Percentiles rank a stretch among this genome's conserved stretches.
These are phyloP conservation scores for Neoscelio sp. DNA, from an alignment of 2,888 invertebrate species.

Conservation along the genomic window DNA sequence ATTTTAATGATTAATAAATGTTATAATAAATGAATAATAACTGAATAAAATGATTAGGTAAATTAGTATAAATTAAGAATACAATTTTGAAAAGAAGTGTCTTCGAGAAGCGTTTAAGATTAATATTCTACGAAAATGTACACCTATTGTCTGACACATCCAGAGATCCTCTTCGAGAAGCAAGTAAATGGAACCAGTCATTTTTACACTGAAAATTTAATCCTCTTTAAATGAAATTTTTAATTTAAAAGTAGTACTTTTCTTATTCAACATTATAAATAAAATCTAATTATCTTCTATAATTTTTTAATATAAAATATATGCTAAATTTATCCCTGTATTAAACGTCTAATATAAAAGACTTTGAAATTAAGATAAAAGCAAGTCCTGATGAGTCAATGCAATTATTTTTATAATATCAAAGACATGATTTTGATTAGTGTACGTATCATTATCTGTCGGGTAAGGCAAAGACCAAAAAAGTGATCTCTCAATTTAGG, in stretches of 20 bases:
- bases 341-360: too few relatives aligned
- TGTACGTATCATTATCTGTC: constrained; percentile 44
- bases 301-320: too few relatives aligned
- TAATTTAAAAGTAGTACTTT: too few relatives aligned
- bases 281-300: too few relatives aligned
- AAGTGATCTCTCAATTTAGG: constrained; percentile 46
- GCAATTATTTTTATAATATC: constrained; percentile 20
- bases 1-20: too few relatives aligned
- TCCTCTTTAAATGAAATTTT: too few relatives aligned
- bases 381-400: not conserved
- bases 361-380: constrained; percentile 14
- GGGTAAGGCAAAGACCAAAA: constrained; percentile 9
- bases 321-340: too few relatives aligned
- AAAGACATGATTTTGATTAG: constrained; percentile 34
- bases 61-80: too few relatives aligned
- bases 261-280: too few relatives aligned
- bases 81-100: too few relatives aligned
- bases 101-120: constrained; percentile 59
- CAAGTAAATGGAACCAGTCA: constrained; percentile 69
- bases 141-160: constrained; percentile 75
- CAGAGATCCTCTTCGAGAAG: constrained; percentile 76
- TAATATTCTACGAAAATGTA: constrained; percentile 75
- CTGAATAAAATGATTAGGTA: too few relatives aligned
- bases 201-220: constrained; percentile 44
- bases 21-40: too few relatives aligned